phyloP scores from a whole-genome alignment of 2,888 invertebrate species.

The Hoplodrina blanda region DNA sequence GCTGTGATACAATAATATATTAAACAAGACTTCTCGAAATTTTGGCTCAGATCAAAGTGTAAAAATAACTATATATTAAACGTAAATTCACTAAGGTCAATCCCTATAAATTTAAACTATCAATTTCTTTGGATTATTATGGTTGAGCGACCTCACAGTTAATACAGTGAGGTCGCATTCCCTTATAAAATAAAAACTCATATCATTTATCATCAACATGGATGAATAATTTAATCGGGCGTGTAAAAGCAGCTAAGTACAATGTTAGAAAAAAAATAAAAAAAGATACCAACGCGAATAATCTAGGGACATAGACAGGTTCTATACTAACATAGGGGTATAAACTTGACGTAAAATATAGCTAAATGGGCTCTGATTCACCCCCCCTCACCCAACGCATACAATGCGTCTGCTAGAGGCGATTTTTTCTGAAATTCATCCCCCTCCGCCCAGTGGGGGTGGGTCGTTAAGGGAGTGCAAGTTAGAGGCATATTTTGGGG shows the following conservation, averaged over 20 bases:
- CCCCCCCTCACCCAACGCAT: constrained; percentile 55
- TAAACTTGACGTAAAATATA: constrained; percentile 47
- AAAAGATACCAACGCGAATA: not conserved
- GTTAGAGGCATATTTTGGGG: constrained; percentile 71
- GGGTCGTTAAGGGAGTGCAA: constrained; percentile 74
- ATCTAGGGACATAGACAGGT: constrained; percentile 15
- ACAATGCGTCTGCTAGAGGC: constrained; percentile 67
- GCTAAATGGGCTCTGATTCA: constrained; percentile 52
- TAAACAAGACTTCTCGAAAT: no score
- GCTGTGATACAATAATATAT: no score
- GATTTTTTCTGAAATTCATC: constrained; percentile 59
- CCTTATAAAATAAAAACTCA: constrained; percentile 21
- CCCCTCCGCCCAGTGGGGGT: constrained; percentile 57
- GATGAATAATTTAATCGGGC: constrained; percentile 20
- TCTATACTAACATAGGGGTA: constrained; percentile 1
- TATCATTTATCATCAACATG: constrained; percentile 25
- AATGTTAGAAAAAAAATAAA: constrained; percentile 16
- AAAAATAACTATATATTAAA: not conserved
- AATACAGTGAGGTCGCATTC: no score
- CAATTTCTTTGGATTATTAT: not conserved
- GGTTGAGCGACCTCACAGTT: constrained; percentile 18
- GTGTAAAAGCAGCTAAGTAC: constrained; percentile 3
- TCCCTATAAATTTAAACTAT: not conserved
- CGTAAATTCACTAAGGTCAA: not conserved
- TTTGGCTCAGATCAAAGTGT: no score